Evolutionary conservation across 2,797 vertebrate genomes (phyloP).

Genomic region (Gouania willdenowi): DNA sequence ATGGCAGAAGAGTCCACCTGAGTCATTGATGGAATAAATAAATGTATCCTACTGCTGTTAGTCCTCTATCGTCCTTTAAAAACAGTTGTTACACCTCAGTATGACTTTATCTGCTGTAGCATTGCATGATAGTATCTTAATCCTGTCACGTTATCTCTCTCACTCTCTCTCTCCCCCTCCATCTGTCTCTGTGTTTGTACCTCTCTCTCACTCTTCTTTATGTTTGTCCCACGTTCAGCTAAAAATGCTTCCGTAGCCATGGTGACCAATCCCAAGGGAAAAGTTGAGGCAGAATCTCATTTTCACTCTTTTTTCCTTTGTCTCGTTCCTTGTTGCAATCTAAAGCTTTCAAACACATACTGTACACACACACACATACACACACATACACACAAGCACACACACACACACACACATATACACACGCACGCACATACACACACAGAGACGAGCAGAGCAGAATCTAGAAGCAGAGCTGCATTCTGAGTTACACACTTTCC

Average conservation of each 20-base stretch:
- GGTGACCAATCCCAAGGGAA: constrained; percentile 68
- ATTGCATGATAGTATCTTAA: background rate
- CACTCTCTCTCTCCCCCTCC: background rate
- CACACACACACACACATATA: background rate
- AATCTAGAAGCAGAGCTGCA: constrained; percentile 16
- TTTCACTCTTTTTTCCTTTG: constrained; percentile 41
- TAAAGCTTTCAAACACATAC: background rate
- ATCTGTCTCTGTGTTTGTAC: background rate
- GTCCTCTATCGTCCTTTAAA: background rate
- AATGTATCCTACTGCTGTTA: background rate
- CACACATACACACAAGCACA: background rate
- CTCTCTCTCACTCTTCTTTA: constrained; percentile 9
- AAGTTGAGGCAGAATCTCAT: constrained; percentile 55
- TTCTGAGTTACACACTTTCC: too few species aligned
- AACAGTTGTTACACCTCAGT: too few species aligned
- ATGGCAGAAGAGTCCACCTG: constrained; percentile 11
- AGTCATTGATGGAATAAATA: background rate
- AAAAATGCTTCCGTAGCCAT: constrained; percentile 69
- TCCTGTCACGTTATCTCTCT: constrained; percentile 21
- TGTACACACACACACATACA: background rate
- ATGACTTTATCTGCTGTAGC: background rate
- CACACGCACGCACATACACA: background rate
- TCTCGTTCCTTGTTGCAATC: constrained; percentile 34
- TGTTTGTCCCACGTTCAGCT: constrained; percentile 45
- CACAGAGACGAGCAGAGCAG: background rate